Evolutionary conservation across 2,113 vertebrate species (phyloP).

Genomic region (Oreochromis spilurus): DNA sequence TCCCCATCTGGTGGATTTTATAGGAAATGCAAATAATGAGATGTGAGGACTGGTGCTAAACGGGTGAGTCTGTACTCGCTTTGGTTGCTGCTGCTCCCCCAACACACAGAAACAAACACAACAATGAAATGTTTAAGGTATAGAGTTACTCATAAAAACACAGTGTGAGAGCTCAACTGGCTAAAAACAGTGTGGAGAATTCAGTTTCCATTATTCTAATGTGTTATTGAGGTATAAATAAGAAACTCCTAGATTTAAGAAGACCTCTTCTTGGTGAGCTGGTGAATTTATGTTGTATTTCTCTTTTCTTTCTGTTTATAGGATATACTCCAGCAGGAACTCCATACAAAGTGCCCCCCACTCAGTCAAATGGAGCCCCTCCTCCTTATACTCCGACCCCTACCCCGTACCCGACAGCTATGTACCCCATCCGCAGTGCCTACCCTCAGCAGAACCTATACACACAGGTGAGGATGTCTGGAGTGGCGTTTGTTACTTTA

Average conservation of each 20-base stretch:
- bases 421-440: conserved; percentile 99
- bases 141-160: not conserved
- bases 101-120: not conserved
- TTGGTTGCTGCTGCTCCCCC: not conserved
- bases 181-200: not conserved
- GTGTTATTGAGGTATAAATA: not conserved
- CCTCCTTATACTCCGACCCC: conserved; percentile 96
- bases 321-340: conserved; percentile 94
- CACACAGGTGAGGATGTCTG: conserved; percentile 81
- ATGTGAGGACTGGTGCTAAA: not conserved
- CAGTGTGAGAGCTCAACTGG: not conserved
- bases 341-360: conserved; percentile 96
- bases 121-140: not conserved
- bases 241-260: not conserved
- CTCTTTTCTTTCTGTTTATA: conserved; percentile 19
- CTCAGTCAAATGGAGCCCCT: conserved; percentile 92
- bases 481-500: not conserved
- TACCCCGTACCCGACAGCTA: conserved; percentile 92
- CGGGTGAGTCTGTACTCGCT: not conserved
- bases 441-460: conserved; percentile 96
- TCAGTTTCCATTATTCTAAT: not conserved
- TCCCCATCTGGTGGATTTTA: conserved; percentile 50
- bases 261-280: not conserved
- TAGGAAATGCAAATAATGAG: conserved; percentile 7
- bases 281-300: not conserved